Percentiles rank a stretch among this genome's conserved stretches.
These are phyloP conservation scores for Oxygymnocypris stewartii DNA, from an alignment of 2,113 vertebrate species.

Conservation along the genomic window DNA sequence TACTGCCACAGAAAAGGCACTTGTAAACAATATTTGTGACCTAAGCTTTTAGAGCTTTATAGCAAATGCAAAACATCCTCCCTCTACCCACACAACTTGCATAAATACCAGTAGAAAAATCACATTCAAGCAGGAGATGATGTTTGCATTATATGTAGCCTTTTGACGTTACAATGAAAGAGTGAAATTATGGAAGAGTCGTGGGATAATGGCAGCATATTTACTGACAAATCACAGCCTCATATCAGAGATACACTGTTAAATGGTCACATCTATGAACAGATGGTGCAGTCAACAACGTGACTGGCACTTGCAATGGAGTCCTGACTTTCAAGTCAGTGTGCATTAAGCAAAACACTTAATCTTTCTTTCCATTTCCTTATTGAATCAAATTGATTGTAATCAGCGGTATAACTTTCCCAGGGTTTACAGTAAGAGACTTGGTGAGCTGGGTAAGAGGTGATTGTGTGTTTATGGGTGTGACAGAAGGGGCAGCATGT, in stretches of 20 bases:
- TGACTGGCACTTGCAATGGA: constrained; percentile 12
- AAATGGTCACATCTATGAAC: constrained; percentile 29
- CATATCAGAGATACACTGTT: constrained; percentile 31
- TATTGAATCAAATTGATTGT: constrained; percentile 51
- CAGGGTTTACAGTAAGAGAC: constrained; percentile 20
- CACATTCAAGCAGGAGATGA: neutral
- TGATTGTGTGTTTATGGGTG: constrained; percentile 11
- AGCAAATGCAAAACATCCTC: constrained; percentile 21
- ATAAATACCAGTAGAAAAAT: constrained; percentile 1
- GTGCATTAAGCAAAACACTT: constrained; percentile 41
- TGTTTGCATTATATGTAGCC: constrained; percentile 44
- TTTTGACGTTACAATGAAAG: constrained; percentile 38
- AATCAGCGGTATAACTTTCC: constrained; percentile 35
- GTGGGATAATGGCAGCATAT: neutral
- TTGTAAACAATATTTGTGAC: constrained; percentile 48
- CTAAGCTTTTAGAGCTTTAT: constrained; percentile 38
- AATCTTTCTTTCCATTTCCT: constrained; percentile 32
- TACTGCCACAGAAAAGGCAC: constrained; percentile 18
- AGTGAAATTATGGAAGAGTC: constrained; percentile 23
- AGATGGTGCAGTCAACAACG: constrained; percentile 40
- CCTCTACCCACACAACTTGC: neutral
- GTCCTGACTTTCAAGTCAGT: constrained; percentile 28
- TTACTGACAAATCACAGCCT: constrained; percentile 25
- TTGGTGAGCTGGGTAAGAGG: constrained; percentile 20
- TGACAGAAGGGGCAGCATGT: neutral